Conservation (phyloP, 2,888 invertebrate genomes). For the Cantharis nigra region DNA sequence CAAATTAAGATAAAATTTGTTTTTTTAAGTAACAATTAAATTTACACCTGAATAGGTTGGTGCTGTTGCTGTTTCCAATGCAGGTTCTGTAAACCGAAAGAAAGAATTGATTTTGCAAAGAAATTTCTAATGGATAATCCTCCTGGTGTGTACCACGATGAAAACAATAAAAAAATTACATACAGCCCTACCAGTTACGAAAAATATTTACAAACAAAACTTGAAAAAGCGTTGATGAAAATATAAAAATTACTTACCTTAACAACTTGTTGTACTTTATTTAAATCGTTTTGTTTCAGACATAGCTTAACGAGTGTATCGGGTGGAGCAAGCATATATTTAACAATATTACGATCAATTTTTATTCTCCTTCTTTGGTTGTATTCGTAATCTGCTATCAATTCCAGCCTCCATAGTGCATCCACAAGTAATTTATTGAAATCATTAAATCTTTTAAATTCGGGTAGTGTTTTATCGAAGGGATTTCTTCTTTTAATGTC, state of each 20-base stretch:
- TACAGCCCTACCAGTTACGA: conserved; percentile 64
- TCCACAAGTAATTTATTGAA: conserved; percentile 64
- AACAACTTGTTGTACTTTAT: conserved; percentile 77
- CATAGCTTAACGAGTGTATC: conserved; percentile 77
- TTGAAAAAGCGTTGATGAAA: conserved; percentile 62
- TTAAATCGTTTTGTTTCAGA: conserved; percentile 72
- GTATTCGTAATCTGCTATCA: conserved; percentile 58
- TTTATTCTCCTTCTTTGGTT: conserved; percentile 58
- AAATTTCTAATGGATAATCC: conserved; percentile 62
- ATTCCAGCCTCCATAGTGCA: conserved; percentile 73
- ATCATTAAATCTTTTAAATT: conserved; percentile 45
- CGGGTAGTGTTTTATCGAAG: conserved; percentile 48
- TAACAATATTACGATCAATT: conserved; percentile 58
- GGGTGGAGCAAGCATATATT: conserved; percentile 75
- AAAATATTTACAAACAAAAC: conserved; percentile 60
- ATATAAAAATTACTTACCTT: conserved; percentile 67
- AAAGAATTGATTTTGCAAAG: conserved; percentile 61
- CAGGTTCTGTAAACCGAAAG: conserved; percentile 61
- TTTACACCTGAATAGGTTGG: conserved; percentile 57
- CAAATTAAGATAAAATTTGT: too few species aligned
- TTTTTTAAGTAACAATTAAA: neutral
- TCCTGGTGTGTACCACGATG: conserved; percentile 58
- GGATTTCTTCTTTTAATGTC: conserved; percentile 55
- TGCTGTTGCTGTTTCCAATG: conserved; percentile 64
- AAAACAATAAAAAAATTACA: conserved; percentile 49